Conservation (phyloP, 2,888 invertebrate species). For the Oligia strigilis region DNA sequence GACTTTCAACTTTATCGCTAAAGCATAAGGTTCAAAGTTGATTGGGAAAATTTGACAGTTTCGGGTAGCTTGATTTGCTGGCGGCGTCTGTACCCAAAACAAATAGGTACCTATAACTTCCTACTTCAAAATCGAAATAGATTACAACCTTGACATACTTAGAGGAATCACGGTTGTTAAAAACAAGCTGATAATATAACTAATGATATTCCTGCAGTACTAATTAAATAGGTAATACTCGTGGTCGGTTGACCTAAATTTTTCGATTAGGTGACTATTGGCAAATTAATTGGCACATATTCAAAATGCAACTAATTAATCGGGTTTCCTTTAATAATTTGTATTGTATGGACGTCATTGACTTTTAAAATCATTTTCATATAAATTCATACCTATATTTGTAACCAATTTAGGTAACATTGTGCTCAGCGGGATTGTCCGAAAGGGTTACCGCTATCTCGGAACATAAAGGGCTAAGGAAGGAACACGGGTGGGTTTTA, state of each 20-base stretch:
- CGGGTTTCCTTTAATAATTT: background rate
- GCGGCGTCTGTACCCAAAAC: background rate
- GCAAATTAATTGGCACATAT: conserved; percentile 10
- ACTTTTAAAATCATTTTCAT: too few species aligned
- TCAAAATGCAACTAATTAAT: background rate
- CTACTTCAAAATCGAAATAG: background rate
- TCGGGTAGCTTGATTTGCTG: too few species aligned
- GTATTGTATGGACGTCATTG: background rate
- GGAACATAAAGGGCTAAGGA: too few species aligned
- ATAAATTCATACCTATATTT: background rate
- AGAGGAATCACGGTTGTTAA: conserved; percentile 1
- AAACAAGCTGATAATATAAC: conserved; percentile 13
- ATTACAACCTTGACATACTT: background rate
- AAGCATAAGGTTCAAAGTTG: too few species aligned
- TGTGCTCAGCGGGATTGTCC: background rate
- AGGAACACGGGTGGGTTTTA: too few species aligned
- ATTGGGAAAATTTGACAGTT: too few species aligned
- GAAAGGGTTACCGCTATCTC: too few species aligned
- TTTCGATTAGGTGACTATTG: background rate
- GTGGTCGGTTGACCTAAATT: background rate
- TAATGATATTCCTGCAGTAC: background rate
- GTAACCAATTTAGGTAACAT: background rate
- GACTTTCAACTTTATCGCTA: too few species aligned
- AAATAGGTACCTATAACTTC: background rate
- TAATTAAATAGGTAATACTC: background rate